Evolutionary conservation across 2,113 vertebrate species (phyloP).

Genomic region (Menidia beryllina): DNA sequence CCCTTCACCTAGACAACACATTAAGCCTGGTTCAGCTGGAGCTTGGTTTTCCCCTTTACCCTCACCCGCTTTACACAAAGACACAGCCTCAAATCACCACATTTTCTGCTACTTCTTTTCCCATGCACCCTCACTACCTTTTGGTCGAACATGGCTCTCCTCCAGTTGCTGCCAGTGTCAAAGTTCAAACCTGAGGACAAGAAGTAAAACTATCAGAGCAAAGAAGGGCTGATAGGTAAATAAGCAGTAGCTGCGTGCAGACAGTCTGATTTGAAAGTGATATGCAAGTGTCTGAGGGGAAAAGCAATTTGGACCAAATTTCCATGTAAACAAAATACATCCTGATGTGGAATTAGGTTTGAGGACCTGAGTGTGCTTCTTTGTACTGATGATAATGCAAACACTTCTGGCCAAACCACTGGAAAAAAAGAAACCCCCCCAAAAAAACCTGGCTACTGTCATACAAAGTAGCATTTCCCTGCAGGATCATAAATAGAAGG

Average conservation of each 20-base stretch:
- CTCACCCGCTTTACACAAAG: neutral
- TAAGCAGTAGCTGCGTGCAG: neutral
- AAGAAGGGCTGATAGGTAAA: neutral
- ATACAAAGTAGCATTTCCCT: neutral
- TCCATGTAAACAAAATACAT: constrained; percentile 16
- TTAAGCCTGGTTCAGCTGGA: constrained; percentile 1
- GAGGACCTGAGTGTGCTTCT: neutral
- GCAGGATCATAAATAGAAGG: neutral
- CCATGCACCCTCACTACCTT: constrained; percentile 43
- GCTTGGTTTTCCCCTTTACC: neutral
- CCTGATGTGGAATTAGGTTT: neutral
- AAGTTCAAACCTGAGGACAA: constrained; percentile 37
- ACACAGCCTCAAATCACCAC: constrained; percentile 3
- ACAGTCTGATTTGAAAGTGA: neutral
- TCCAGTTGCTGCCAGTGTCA: constrained; percentile 16
- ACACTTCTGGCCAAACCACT: neutral
- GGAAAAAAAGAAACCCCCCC: neutral
- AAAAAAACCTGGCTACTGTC: too few relatives aligned
- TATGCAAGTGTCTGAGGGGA: neutral
- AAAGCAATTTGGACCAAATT: neutral
- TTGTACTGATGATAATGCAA: neutral
- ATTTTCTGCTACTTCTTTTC: constrained; percentile 8
- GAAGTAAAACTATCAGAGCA: constrained; percentile 25
- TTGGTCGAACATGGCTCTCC: constrained; percentile 10
- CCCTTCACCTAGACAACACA: constrained; percentile 48